phyloP scores from a whole-genome alignment of 2,797 vertebrate genomes.

The Spinus olivaceus region DNA sequence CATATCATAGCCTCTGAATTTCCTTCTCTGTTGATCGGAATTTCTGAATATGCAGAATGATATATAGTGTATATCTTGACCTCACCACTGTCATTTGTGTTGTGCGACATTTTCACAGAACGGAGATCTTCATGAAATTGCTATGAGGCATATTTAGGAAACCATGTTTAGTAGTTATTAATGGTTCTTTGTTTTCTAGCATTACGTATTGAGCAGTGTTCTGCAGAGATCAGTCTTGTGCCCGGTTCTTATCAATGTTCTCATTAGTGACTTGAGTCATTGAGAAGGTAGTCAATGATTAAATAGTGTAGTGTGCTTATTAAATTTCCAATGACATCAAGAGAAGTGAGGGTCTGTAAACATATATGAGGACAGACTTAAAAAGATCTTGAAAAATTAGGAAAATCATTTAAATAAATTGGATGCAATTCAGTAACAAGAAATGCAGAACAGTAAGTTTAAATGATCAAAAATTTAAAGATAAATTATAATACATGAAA shows the following conservation, averaged over 20 bases:
- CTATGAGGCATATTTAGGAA: background rate
- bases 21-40: background rate
- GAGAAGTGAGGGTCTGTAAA: conserved; percentile 38
- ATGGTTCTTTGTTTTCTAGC: background rate
- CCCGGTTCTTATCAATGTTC: conserved; percentile 47
- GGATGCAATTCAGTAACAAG: conserved; percentile 13
- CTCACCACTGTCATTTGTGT: background rate
- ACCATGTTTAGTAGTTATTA: background rate
- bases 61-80: background rate
- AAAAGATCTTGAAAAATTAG: conserved; percentile 37
- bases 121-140: background rate
- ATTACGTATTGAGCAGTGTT: background rate
- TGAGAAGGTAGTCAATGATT: conserved; percentile 54
- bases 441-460: background rate
- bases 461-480: background rate
- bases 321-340: conserved; percentile 65
- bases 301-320: conserved; percentile 52
- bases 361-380: conserved; percentile 19
- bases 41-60: background rate
- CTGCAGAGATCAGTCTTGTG: conserved; percentile 33
- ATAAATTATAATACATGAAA: background rate
- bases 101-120: background rate
- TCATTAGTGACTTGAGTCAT: conserved; percentile 56
- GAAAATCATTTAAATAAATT: conserved; percentile 43
- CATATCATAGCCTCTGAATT: background rate